These are phyloP conservation scores for Drosophila paucipuncta DNA, from an alignment of 2,888 invertebrate species.

Conservation along the genomic window DNA sequence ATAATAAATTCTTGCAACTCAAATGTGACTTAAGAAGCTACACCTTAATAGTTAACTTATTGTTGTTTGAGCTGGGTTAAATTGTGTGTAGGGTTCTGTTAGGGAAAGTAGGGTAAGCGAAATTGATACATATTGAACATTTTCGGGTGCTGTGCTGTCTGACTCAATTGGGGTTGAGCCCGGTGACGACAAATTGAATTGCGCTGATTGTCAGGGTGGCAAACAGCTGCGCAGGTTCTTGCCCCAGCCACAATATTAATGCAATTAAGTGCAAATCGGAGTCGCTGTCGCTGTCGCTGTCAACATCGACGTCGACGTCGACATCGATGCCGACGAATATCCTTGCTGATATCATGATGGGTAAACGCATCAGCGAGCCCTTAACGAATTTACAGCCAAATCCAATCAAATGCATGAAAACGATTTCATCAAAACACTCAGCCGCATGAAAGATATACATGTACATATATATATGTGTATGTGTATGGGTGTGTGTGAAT, in stretches of 20 bases:
- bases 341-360: conserved; percentile 58
- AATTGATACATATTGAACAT: conserved; percentile 50
- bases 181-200: conserved; percentile 73
- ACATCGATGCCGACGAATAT: conserved; percentile 22
- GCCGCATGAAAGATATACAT: conserved; percentile 18
- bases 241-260: conserved; percentile 71
- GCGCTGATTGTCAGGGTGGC: conserved; percentile 64
- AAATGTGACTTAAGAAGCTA: background rate
- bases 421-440: conserved; percentile 58
- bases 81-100: background rate
- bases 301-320: conserved; percentile 43
- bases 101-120: conserved; percentile 37
- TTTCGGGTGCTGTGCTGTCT: conserved; percentile 35
- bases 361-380: conserved; percentile 66
- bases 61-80: background rate
- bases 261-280: conserved; percentile 78
- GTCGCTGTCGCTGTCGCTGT: conserved; percentile 28
- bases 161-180: conserved; percentile 43
- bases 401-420: conserved; percentile 69
- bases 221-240: conserved; percentile 37
- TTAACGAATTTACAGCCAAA: conserved; percentile 73
- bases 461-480: too few species aligned
- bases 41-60: background rate
- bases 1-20: background rate
- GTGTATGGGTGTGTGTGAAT: background rate